Evolutionary conservation across 2,888 invertebrate genomes (phyloP).

Genomic region (Hypolimnas misippus): DNA sequence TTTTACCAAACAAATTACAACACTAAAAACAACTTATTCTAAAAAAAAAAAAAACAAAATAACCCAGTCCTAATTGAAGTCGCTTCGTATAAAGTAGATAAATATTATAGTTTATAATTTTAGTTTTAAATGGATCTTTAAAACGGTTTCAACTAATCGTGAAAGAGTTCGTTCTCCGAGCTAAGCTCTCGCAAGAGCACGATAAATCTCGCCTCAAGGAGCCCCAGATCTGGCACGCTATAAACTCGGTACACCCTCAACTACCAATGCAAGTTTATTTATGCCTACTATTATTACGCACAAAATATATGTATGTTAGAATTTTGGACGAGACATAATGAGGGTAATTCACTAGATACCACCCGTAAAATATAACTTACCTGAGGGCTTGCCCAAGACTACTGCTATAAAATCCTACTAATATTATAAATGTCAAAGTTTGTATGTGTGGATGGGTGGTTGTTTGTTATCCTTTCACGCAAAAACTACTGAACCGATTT

Average conservation of each 20-base stretch:
- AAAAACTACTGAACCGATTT: too few relatives aligned
- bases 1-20: too few relatives aligned
- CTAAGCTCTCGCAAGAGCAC: slow-evolving; percentile 47
- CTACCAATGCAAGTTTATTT: slow-evolving; percentile 16
- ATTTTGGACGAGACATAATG: not conserved
- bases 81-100: too few relatives aligned
- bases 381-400: too few relatives aligned
- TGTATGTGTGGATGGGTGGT: too few relatives aligned
- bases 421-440: too few relatives aligned
- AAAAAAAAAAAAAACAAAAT: too few relatives aligned
- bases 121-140: not conserved
- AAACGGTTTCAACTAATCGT: not conserved
- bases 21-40: too few relatives aligned
- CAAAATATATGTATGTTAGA: not conserved
- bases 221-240: slow-evolving; percentile 24
- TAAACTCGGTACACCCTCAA: slow-evolving; percentile 30
- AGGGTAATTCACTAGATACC: too few relatives aligned
- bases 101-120: not conserved
- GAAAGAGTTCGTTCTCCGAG: slow-evolving; percentile 9
- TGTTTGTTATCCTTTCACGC: too few relatives aligned
- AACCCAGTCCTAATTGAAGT: too few relatives aligned
- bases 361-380: not conserved
- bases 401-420: too few relatives aligned
- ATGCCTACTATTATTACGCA: slow-evolving; percentile 7
- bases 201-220: slow-evolving; percentile 45